Evolutionary conservation across 2,797 vertebrate genomes (phyloP).

Genomic region (Neosalanx taihuensis): DNA sequence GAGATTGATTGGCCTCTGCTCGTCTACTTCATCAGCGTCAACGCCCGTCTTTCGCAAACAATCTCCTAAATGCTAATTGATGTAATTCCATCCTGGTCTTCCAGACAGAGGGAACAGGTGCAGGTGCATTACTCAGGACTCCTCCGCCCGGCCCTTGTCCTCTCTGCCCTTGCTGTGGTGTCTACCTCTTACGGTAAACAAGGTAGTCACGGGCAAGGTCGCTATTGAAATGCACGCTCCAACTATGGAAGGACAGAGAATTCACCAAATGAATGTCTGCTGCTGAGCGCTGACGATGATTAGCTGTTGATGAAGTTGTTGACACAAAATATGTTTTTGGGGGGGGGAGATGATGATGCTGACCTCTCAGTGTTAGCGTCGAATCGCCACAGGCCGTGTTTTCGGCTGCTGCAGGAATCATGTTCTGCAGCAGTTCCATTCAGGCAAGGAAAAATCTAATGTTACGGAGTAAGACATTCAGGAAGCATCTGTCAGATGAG

Average conservation of each 20-base stretch:
- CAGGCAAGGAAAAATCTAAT: background rate
- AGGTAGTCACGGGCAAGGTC: slow-evolving; percentile 62
- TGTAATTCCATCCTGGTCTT: slow-evolving; percentile 76
- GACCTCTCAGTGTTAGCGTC: too few relatives aligned
- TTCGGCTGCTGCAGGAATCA: too few relatives aligned
- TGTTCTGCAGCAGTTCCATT: background rate
- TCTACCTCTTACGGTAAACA: slow-evolving; percentile 71
- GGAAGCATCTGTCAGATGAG: background rate
- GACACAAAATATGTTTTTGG: too few relatives aligned
- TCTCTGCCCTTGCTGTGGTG: slow-evolving; percentile 70
- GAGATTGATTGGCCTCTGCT: background rate
- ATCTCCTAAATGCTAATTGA: slow-evolving; percentile 80
- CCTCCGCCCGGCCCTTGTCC: slow-evolving; percentile 32
- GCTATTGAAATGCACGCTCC: background rate
- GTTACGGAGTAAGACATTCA: background rate
- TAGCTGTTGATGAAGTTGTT: too few relatives aligned
- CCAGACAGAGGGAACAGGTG: slow-evolving; percentile 72
- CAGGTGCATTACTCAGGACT: slow-evolving; percentile 78
- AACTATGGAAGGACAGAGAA: background rate
- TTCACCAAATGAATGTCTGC: slow-evolving; percentile 31
- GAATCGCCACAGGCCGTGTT: too few relatives aligned
- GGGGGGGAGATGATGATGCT: too few relatives aligned
- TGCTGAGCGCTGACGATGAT: slow-evolving; percentile 50
- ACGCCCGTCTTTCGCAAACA: slow-evolving; percentile 74
- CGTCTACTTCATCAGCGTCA: slow-evolving; percentile 68